Percentiles rank a stretch among this genome's conserved stretches.
Conservation (phyloP, 1,140 invertebrate genomes). For the Euwallacea similis region DNA sequence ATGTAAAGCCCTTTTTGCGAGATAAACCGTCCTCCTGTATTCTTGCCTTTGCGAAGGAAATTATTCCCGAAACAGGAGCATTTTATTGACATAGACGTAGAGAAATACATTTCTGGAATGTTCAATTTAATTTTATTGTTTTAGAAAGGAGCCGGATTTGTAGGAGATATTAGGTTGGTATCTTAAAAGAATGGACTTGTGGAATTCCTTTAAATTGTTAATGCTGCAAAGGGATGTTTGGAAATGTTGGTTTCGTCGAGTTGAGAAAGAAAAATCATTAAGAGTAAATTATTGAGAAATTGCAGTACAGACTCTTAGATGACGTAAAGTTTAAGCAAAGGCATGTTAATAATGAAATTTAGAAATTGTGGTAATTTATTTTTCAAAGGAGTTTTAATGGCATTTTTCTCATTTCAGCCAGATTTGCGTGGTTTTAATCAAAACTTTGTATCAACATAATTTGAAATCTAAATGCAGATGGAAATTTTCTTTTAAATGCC, state of each 20-base stretch:
- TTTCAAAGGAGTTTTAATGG: too few species aligned
- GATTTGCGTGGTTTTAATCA: background rate
- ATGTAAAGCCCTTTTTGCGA: too few species aligned
- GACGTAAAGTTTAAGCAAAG: too few species aligned
- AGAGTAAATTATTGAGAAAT: too few species aligned
- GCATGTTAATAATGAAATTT: too few species aligned
- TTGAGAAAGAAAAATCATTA: background rate
- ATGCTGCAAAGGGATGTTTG: background rate
- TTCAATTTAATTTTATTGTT: conserved; percentile 27
- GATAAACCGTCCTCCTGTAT: too few species aligned
- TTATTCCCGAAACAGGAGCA: background rate
- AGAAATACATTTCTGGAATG: conserved; percentile 22
- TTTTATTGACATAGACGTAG: conserved; percentile 17
- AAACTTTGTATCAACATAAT: conserved; percentile 6
- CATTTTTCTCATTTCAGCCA: too few species aligned
- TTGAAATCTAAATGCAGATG: conserved; percentile 3
- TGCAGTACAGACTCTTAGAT: too few species aligned
- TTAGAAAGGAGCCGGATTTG: conserved; percentile 13
- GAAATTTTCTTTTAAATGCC: conserved; percentile 4
- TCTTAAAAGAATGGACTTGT: conserved; percentile 13
- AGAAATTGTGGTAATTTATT: too few species aligned
- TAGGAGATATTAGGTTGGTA: conserved; percentile 21
- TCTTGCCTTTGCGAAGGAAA: too few species aligned
- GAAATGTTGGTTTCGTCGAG: background rate
- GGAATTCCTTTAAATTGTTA: background rate